Conservation (phyloP, 2,888 invertebrate species). For the Diarsia brunnea region DNA sequence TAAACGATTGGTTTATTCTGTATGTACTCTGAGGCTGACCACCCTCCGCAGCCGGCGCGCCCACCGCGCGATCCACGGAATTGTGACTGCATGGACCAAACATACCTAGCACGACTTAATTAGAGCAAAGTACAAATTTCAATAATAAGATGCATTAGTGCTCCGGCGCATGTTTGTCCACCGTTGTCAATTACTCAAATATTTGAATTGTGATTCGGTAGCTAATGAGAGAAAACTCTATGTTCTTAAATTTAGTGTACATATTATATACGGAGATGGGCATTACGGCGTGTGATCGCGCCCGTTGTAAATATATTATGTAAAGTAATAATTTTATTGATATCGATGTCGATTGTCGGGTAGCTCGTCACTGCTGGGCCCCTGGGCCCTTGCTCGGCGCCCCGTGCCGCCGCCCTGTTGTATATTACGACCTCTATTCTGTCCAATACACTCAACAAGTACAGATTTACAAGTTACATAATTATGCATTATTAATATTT, state of each 20-base stretch:
- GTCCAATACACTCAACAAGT: constrained; percentile 87
- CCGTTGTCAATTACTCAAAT: constrained; percentile 91
- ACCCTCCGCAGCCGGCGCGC: constrained; percentile 38
- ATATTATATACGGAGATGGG: constrained; percentile 90
- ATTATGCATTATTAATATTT: constrained; percentile 83
- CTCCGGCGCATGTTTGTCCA: constrained; percentile 90
- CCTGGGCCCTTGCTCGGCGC: constrained; percentile 43
- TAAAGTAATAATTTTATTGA: constrained; percentile 89
- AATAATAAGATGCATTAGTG: constrained; percentile 88
- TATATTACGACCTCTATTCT: constrained; percentile 84
- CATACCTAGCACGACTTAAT: constrained; percentile 86
- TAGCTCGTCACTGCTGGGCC: constrained; percentile 68
- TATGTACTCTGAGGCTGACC: constrained; percentile 9
- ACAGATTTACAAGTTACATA: constrained; percentile 87
- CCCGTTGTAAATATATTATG: constrained; percentile 89
- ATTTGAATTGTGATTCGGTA: constrained; percentile 91
- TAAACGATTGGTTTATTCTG: constrained; percentile 35
- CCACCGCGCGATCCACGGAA: constrained; percentile 70
- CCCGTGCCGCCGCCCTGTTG: constrained; percentile 73
- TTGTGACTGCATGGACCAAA: constrained; percentile 89
- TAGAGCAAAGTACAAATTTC: constrained; percentile 90
- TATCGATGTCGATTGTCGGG: constrained; percentile 80
- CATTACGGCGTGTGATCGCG: constrained; percentile 88
- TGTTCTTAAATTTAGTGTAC: constrained; percentile 90
- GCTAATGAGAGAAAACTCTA: constrained; percentile 90